phyloP scores from a whole-genome alignment of 1,140 invertebrate genomes.

The Drosophila burlai region DNA sequence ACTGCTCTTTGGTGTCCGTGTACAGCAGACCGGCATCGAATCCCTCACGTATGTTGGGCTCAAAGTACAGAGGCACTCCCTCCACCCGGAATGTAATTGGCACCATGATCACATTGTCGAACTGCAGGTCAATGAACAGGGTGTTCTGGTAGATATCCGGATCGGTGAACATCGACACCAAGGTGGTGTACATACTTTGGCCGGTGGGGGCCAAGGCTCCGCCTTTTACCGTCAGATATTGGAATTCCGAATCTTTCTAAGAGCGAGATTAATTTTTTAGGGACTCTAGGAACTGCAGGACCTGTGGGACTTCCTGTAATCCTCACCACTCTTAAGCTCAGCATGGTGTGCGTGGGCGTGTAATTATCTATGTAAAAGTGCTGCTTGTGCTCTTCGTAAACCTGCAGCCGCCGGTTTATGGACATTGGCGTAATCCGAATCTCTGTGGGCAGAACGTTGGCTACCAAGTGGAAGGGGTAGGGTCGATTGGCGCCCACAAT shows the following conservation, averaged over 20 bases:
- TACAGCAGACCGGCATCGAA: slow-evolving; percentile 64
- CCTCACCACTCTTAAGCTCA: slow-evolving; percentile 66
- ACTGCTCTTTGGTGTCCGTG: slow-evolving; percentile 58
- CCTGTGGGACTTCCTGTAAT: not conserved
- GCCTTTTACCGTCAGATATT: slow-evolving; percentile 56
- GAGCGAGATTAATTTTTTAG: not conserved
- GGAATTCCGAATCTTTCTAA: slow-evolving; percentile 48
- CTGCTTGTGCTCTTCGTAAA: slow-evolving; percentile 45
- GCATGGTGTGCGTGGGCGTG: slow-evolving; percentile 66
- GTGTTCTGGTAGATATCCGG: slow-evolving; percentile 72
- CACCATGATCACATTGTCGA: slow-evolving; percentile 61
- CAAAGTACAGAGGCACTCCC: slow-evolving; percentile 70
- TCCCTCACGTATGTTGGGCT: slow-evolving; percentile 59
- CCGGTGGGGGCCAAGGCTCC: slow-evolving; percentile 54
- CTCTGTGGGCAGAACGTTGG: slow-evolving; percentile 59
- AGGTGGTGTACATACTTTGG: slow-evolving; percentile 71
- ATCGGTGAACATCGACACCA: slow-evolving; percentile 62
- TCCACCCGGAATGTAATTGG: slow-evolving; percentile 69
- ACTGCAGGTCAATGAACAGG: slow-evolving; percentile 61
- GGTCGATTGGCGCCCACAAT: slow-evolving; percentile 58
- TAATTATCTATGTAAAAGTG: slow-evolving; percentile 75
- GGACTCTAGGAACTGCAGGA: not conserved
- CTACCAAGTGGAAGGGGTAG: slow-evolving; percentile 62
- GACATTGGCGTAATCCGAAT: slow-evolving; percentile 40
- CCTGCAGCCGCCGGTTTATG: slow-evolving; percentile 45